These are phyloP conservation scores for Sparidentex hasta DNA, from an alignment of 2,797 vertebrate genomes.

Conservation along the genomic window DNA sequence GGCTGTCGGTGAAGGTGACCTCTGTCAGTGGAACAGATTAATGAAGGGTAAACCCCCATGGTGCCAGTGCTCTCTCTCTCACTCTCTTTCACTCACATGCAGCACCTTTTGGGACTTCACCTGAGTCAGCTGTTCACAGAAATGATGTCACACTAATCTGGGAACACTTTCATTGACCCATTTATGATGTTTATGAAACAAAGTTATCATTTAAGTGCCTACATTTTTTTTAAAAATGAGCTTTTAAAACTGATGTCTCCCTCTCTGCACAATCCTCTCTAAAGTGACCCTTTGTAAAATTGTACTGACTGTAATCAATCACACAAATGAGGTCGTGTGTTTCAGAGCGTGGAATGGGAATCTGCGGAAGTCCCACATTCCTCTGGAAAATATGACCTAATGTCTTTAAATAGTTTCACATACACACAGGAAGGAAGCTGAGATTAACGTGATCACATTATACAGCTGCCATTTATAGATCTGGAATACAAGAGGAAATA, in stretches of 20 bases:
- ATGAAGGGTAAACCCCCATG: slow-evolving; percentile 70
- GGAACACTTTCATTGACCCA: neutral
- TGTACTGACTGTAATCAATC: slow-evolving; percentile 24
- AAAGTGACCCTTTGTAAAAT: slow-evolving; percentile 9
- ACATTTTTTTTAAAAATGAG: neutral
- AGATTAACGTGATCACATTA: slow-evolving; percentile 56
- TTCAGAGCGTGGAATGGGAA: slow-evolving; percentile 64
- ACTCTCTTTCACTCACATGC: slow-evolving; percentile 1
- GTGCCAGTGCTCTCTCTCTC: slow-evolving; percentile 22
- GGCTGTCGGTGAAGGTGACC: slow-evolving; percentile 75
- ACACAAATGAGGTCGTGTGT: slow-evolving; percentile 70
- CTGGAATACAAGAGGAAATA: slow-evolving; percentile 20
- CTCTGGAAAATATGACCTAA: slow-evolving; percentile 77
- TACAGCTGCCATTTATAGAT: slow-evolving; percentile 35
- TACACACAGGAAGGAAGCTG: slow-evolving; percentile 54
- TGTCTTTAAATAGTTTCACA: slow-evolving; percentile 77
- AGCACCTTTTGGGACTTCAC: slow-evolving; percentile 58
- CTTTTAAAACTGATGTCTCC: neutral
- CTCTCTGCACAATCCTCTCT: neutral
- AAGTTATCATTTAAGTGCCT: neutral
- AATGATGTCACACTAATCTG: slow-evolving; percentile 46
- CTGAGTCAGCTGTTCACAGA: slow-evolving; percentile 48
- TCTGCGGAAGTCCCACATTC: slow-evolving; percentile 75
- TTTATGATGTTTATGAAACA: slow-evolving; percentile 8
- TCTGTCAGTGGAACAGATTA: slow-evolving; percentile 73